Conservation (phyloP, 1,140 invertebrate species). For the Dysdera silvatica region DNA sequence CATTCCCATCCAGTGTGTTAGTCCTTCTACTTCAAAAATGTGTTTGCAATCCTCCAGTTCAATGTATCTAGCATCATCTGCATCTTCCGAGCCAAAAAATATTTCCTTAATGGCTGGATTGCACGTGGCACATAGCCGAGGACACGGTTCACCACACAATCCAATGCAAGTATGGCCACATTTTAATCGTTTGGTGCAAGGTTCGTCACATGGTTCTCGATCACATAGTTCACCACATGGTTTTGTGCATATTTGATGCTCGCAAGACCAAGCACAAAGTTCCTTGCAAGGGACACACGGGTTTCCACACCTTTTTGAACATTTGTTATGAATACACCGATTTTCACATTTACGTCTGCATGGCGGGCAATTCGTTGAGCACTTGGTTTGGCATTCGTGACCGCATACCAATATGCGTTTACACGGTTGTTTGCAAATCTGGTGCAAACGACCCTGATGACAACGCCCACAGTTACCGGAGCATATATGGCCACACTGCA, state of each 20-base stretch:
- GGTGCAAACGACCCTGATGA: slow-evolving; percentile 49
- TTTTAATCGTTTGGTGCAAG: slow-evolving; percentile 49
- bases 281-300: slow-evolving; percentile 29
- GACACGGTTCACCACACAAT: slow-evolving; percentile 59
- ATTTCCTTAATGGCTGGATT: slow-evolving; percentile 50
- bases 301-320: slow-evolving; percentile 29
- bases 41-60: slow-evolving; percentile 57
- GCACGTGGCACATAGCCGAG: slow-evolving; percentile 42
- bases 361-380: slow-evolving; percentile 35
- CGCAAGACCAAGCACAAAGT: slow-evolving; percentile 44
- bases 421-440: slow-evolving; percentile 38
- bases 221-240: slow-evolving; percentile 54
- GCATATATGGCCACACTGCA: slow-evolving; percentile 51
- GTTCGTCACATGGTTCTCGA: slow-evolving; percentile 48
- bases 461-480: slow-evolving; percentile 27
- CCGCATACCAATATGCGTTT: slow-evolving; percentile 42
- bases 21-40: slow-evolving; percentile 50
- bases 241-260: slow-evolving; percentile 51
- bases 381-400: slow-evolving; percentile 38
- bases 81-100: slow-evolving; percentile 47
- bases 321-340: slow-evolving; percentile 28
- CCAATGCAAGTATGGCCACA: slow-evolving; percentile 60
- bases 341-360: slow-evolving; percentile 33
- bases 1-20: slow-evolving; percentile 50
- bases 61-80: slow-evolving; percentile 46